phyloP scores from a whole-genome alignment of 2,888 invertebrate genomes.

The Pseudoips prasinana region DNA sequence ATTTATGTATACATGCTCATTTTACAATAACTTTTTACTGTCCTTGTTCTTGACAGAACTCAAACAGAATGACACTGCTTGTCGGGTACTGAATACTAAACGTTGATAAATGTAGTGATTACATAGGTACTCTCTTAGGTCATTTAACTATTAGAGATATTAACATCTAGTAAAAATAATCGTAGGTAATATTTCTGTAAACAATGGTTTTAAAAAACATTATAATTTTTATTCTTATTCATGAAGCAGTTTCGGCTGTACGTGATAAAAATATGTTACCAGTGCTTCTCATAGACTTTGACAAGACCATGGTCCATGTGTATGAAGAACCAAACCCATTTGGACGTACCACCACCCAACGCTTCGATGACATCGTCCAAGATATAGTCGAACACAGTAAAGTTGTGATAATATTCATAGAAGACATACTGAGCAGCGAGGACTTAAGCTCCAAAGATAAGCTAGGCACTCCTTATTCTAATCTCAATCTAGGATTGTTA shows the following conservation, averaged over 20 bases:
- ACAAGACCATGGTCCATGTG: constrained; percentile 31
- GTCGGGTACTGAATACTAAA: too few relatives aligned
- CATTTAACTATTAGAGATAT: too few relatives aligned
- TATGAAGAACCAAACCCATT: constrained; percentile 47
- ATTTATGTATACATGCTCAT: too few relatives aligned
- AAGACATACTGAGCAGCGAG: constrained; percentile 53
- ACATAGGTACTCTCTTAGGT: too few relatives aligned
- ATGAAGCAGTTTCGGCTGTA: constrained; percentile 13
- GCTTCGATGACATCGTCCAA: constrained; percentile 44
- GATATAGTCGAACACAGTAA: constrained; percentile 36
- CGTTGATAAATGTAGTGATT: too few relatives aligned
- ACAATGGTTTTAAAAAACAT: constrained; percentile 7
- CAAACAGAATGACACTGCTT: too few relatives aligned
- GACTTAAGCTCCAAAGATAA: constrained; percentile 50
- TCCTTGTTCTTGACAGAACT: too few relatives aligned
- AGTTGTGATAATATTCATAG: constrained; percentile 51
- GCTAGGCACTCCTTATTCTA: constrained; percentile 44
- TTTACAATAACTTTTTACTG: too few relatives aligned
- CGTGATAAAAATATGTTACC: constrained; percentile 39
- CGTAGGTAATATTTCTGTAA: too few relatives aligned
- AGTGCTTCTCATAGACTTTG: constrained; percentile 51
- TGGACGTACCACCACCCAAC: constrained; percentile 25
- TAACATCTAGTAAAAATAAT: too few relatives aligned
- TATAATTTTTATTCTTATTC: constrained; percentile 5
- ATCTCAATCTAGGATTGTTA: constrained; percentile 38